These are phyloP conservation scores for Schizopygopsis malacanthus DNA, from an alignment of 2,797 vertebrate species.

Conservation along the genomic window DNA sequence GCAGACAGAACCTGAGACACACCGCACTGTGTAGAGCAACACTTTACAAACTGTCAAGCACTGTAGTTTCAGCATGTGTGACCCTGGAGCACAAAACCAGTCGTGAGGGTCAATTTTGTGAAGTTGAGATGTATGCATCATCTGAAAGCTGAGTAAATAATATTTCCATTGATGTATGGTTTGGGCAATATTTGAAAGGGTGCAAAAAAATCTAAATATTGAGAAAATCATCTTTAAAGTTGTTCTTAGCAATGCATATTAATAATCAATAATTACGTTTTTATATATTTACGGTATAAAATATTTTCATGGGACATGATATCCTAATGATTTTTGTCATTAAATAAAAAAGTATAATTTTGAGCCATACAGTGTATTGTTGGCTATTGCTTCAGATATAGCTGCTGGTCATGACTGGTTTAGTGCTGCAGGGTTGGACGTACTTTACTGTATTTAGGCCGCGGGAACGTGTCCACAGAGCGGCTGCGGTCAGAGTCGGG, in stretches of 20 bases:
- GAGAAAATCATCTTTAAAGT: not conserved
- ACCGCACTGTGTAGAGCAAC: not conserved
- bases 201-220: not conserved
- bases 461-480: not conserved
- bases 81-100: too few relatives aligned
- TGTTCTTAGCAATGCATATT: not conserved
- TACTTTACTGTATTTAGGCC: constrained; percentile 31
- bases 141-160: too few relatives aligned
- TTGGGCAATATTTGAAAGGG: not conserved
- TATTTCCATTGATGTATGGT: not conserved
- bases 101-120: too few relatives aligned
- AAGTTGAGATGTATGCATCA: too few relatives aligned
- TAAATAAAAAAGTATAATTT: not conserved
- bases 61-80: not conserved
- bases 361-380: not conserved
- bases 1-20: constrained; percentile 25
- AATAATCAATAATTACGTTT: not conserved
- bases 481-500: not conserved
- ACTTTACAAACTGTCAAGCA: not conserved
- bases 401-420: not conserved
- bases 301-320: too few relatives aligned
- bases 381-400: not conserved
- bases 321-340: not conserved
- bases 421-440: not conserved
- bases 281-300: not conserved